A percentile compares a stretch with the other conserved stretches of the same genome.
Conservation (phyloP, 2,113 vertebrate genomes). For the Ceratotherium simum region DNA sequence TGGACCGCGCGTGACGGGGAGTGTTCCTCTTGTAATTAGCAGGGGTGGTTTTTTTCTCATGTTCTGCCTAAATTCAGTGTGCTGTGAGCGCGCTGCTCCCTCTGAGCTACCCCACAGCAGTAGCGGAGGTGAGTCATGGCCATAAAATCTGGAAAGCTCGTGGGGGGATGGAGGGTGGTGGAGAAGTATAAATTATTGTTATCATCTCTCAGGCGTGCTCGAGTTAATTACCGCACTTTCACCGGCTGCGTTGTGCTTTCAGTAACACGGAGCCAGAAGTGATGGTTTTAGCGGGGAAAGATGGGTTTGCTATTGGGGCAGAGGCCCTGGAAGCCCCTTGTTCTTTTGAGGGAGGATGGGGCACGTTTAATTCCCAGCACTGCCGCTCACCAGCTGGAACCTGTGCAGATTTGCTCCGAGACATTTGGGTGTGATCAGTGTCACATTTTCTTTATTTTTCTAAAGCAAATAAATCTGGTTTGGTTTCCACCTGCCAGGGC, state of each 20-base stretch:
- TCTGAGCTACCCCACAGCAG: conserved; percentile 16
- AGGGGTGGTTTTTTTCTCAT: not conserved
- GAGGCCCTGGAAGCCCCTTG: not conserved
- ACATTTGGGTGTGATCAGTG: conserved; percentile 44
- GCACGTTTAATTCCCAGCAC: not conserved
- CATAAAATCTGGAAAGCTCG: conserved; percentile 37
- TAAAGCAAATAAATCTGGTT: conserved; percentile 49
- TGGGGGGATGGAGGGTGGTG: not conserved
- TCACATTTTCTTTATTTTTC: conserved; percentile 65
- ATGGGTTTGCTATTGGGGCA: fast-evolving
- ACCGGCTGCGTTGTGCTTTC: not conserved
- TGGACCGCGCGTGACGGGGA: conserved; percentile 31
- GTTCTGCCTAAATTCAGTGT: conserved; percentile 21
- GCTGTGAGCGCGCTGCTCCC: not conserved
- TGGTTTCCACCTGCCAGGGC: conserved; percentile 57
- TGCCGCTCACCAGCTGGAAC: not conserved
- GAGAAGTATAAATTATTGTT: conserved; percentile 65
- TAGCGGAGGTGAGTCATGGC: conserved; percentile 76
- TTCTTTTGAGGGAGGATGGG: not conserved
- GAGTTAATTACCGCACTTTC: not conserved
- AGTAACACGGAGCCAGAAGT: fast-evolving
- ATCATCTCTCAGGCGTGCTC: not conserved
- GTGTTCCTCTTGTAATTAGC: conserved; percentile 64
- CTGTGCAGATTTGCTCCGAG: not conserved
- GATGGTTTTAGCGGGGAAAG: not conserved